These are phyloP conservation scores for Myotis vivesi DNA, from an alignment of 2,797 vertebrate species.

Conservation along the genomic window DNA sequence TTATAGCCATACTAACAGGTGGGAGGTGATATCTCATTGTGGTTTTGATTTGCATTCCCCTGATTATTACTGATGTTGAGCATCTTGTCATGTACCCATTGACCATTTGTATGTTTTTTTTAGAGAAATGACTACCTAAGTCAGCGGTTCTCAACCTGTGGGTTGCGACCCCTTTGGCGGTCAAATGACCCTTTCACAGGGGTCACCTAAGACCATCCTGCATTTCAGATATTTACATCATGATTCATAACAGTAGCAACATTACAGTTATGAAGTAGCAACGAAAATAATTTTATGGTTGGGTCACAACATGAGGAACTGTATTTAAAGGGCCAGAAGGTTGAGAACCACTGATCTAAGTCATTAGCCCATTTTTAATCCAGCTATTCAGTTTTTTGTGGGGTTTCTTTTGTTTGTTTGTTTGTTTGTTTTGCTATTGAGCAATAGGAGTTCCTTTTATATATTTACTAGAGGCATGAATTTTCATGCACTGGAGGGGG, in stretches of 20 bases:
- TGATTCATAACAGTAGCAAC: too few relatives aligned
- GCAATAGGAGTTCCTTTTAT: background rate
- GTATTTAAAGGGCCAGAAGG: too few relatives aligned
- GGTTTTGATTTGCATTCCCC: background rate
- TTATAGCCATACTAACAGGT: background rate
- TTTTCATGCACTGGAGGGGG: too few relatives aligned
- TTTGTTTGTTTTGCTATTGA: background rate
- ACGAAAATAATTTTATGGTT: too few relatives aligned
- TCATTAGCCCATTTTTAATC: background rate
- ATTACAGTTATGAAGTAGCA: too few relatives aligned
- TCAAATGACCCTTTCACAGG: too few relatives aligned
- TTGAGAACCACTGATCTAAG: background rate
- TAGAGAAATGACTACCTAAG: background rate
- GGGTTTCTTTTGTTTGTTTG: background rate
- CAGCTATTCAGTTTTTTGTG: background rate
- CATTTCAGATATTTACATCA: too few relatives aligned
- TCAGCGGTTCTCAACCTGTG: too few relatives aligned
- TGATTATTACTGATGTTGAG: background rate
- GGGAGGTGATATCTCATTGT: background rate
- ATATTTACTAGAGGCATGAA: background rate
- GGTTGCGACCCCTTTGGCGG: too few relatives aligned
- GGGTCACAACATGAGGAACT: too few relatives aligned
- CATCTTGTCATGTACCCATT: background rate
- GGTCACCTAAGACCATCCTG: too few relatives aligned
- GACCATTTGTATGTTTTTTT: background rate